Base-by-base conservation (phyloP, 2,888 invertebrate species). In the Meandrusa payeni region DNA sequence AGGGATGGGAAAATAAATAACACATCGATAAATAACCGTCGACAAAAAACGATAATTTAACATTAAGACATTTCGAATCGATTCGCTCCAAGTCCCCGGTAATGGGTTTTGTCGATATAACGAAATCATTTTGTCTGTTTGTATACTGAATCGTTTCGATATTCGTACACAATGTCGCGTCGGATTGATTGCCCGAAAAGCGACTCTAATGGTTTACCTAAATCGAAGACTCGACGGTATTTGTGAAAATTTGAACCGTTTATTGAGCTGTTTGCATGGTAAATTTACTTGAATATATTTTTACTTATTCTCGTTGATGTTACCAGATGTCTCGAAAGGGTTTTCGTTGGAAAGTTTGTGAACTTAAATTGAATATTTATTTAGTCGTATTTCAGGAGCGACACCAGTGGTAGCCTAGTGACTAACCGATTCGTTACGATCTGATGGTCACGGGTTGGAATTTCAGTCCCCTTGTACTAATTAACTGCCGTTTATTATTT, bases 71-170 rank as follows among this genome's bases (percentile, higher is more conserved):
- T 42, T 37, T 36, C 24, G 23, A 27, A 19, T 9, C 29, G 24
- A 13, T 24, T 12, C 37, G 17, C 10, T 20, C 20, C 27, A 23
- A 39, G 10, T 19, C 24, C 22, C 26, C 12, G 19, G 29, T 42
- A 42, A 37, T 37, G 23, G 36, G 36, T 42, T 41, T 9, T 34
- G 11, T 24, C 24, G 31, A 26, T 36, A 36, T 37, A 37, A 24
- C 41, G 37, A 42, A 42, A 42, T 37, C 6, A 36, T 42, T 42
- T 31, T 31, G 37, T 37, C 42, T 42, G 42, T 42, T 37, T 42
- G 37, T 42, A 29, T 13, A 42, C 28, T 22, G 17, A 42, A 37
- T 26, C 42, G 37, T 37, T 27, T 22, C 39, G 20, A 31, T 11
- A 23, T 41, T 23, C 42, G 28, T 34, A 15, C 17, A 28, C 36